phyloP scores from a whole-genome alignment of 2,888 invertebrate genomes.

The Agrotis puta region DNA sequence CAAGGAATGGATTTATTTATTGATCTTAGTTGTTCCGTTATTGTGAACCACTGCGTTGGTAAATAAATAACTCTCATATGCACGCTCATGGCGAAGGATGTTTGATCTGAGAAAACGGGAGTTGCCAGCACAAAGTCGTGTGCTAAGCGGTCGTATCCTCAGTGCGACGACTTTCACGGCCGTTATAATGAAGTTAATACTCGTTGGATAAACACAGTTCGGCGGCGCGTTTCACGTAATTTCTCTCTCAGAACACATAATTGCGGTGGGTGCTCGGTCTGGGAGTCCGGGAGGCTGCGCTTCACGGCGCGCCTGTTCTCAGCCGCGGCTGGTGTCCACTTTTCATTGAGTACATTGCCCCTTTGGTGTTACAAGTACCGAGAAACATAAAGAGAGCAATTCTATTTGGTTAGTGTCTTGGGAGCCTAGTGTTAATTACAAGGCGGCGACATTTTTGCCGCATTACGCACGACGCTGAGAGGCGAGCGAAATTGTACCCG shows the following conservation, averaged over 20 bases:
- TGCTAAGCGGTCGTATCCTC: slow-evolving; percentile 76
- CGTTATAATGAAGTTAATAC: slow-evolving; percentile 55
- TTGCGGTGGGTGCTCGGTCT: slow-evolving; percentile 42
- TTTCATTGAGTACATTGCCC: slow-evolving; percentile 74
- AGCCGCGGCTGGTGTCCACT: slow-evolving; percentile 44
- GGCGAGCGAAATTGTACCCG: slow-evolving; percentile 61
- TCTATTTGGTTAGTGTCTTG: slow-evolving; percentile 78
- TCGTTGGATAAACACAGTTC: slow-evolving; percentile 57
- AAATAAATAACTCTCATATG: slow-evolving; percentile 82
- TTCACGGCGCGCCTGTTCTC: slow-evolving; percentile 43
- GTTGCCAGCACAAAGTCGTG: slow-evolving; percentile 62
- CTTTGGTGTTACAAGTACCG: slow-evolving; percentile 67
- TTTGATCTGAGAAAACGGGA: slow-evolving; percentile 71
- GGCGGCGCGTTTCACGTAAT: slow-evolving; percentile 54
- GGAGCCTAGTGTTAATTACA: slow-evolving; percentile 80
- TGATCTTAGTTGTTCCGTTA: slow-evolving; percentile 88
- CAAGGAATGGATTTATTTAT: slow-evolving; percentile 90
- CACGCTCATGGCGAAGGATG: slow-evolving; percentile 65
- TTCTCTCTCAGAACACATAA: slow-evolving; percentile 44
- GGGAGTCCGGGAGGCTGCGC: slow-evolving; percentile 14
- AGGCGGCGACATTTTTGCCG: slow-evolving; percentile 79
- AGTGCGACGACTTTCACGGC: slow-evolving; percentile 61
- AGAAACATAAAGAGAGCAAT: slow-evolving; percentile 76
- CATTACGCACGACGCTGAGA: slow-evolving; percentile 71
- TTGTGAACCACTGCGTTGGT: slow-evolving; percentile 77